Evolutionary conservation across 2,888 invertebrate species (phyloP), one percentile per base, ranked within the genome.

Genomic region (Lumbricus terrestris): DNA sequence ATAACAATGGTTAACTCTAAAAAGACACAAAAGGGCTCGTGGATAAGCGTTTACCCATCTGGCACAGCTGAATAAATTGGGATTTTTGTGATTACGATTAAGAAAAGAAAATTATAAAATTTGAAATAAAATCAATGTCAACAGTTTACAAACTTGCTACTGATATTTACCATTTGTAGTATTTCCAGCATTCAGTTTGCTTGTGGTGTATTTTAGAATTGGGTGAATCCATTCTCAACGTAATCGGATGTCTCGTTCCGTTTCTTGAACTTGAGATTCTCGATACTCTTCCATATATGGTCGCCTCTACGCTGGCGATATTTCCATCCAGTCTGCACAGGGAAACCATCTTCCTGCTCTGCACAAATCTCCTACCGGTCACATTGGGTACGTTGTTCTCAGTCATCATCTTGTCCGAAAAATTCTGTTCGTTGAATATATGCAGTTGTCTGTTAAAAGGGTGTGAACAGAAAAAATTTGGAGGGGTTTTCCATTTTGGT

Each of bases 241-340:
- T 98, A 93, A 96, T 99, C 92, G 98, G 98, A 92, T 98, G 98
- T 94, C 96, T 99, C 93, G 96, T 99, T 92, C 98, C 99, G 23
- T 99, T 99, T 95, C 96, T 99, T 94, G 99, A 99, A 95, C 97
- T 98, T 94, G 99, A 99, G 94, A 96, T 98, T 94, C 97, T 99
- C 93, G 99, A 99, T 95, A 97, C 98, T 94, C 96, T 99, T 93
- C 98, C 99, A 37, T 98, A 98, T 95, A 96, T 98, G 93, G 97
- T 98, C 89, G 98, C 99, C 89, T 98, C 98, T 93, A 97, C 98
- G 92, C 97, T 99, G 94, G 97, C 98, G 90, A 97, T 98, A 89
- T 96, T 99, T 94, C 99, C 99, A 0, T 96, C 96, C 89, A 96
- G 97, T 90, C 96, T 99, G 90, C 98, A 99, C 95, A 98, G 98